phyloP scores from a whole-genome alignment of 2,113 vertebrate species.

The Pedionomus torquatus region DNA sequence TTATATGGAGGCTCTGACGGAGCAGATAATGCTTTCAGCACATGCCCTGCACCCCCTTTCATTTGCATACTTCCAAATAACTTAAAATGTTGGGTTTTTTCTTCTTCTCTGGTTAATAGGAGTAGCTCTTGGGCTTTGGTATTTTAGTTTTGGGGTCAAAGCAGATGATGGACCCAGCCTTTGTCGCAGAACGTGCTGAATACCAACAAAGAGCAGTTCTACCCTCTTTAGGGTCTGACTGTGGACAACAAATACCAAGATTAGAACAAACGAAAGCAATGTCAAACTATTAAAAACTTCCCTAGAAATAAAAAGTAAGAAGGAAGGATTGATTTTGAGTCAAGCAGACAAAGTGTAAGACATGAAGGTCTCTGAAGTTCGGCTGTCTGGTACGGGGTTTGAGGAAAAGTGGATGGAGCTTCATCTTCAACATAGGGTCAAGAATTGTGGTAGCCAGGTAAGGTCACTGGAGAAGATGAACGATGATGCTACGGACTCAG shows the following conservation, averaged over 20 bases:
- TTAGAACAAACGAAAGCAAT: background rate
- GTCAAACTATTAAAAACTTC: background rate
- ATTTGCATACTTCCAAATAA: background rate
- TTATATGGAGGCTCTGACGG: background rate
- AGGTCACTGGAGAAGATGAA: background rate
- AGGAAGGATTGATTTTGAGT: background rate
- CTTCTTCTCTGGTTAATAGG: background rate
- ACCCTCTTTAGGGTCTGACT: background rate
- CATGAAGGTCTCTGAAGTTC: background rate
- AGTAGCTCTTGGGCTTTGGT: background rate
- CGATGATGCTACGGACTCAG: background rate
- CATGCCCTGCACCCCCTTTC: background rate
- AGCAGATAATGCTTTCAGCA: background rate
- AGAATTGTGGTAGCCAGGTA: background rate
- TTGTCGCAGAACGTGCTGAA: background rate
- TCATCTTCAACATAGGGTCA: background rate
- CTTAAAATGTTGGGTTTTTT: background rate
- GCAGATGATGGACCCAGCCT: background rate
- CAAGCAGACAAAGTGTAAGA: background rate
- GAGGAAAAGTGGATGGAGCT: background rate
- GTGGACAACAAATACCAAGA: background rate
- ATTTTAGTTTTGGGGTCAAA: constrained; percentile 19
- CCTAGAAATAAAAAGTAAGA: background rate
- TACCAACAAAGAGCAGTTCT: background rate
- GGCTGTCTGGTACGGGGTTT: background rate